Conservation (phyloP, 1,140 invertebrate genomes). For the Diploscapter pachys region DNA sequence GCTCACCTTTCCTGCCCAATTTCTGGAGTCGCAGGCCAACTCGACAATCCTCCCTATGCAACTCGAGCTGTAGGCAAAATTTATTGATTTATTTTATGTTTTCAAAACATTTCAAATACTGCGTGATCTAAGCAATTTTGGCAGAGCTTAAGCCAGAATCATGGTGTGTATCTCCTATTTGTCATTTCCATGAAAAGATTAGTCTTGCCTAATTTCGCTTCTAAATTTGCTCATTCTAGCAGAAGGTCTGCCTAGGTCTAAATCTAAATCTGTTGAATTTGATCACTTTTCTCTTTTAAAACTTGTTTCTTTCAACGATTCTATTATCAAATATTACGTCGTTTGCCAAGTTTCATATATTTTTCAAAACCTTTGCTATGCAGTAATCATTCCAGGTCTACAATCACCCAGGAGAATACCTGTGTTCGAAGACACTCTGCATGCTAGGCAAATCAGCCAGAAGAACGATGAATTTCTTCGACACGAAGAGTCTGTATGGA, state of each 20-base stretch:
- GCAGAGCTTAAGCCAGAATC: too few relatives aligned
- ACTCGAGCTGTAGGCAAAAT: slow-evolving; percentile 10
- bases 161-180: too few relatives aligned
- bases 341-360: background rate
- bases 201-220: background rate
- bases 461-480: slow-evolving; percentile 62
- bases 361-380: background rate
- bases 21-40: slow-evolving; percentile 27
- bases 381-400: slow-evolving; percentile 17
- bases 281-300: background rate
- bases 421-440: slow-evolving; percentile 75
- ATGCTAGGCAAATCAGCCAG: slow-evolving; percentile 74
- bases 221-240: too few relatives aligned
- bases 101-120: background rate
- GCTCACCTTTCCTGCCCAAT: slow-evolving; percentile 35
- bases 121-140: too few relatives aligned
- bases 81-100: slow-evolving; percentile 7
- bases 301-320: background rate
- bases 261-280: background rate
- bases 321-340: too few relatives aligned
- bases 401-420: slow-evolving; percentile 4
- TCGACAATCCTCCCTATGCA: slow-evolving; percentile 40
- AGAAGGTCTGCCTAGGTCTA: too few relatives aligned
- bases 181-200: too few relatives aligned
- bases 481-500: slow-evolving; percentile 79